Conservation (phyloP, 2,797 vertebrate genomes). For the Alcedo quadribrachys region DNA sequence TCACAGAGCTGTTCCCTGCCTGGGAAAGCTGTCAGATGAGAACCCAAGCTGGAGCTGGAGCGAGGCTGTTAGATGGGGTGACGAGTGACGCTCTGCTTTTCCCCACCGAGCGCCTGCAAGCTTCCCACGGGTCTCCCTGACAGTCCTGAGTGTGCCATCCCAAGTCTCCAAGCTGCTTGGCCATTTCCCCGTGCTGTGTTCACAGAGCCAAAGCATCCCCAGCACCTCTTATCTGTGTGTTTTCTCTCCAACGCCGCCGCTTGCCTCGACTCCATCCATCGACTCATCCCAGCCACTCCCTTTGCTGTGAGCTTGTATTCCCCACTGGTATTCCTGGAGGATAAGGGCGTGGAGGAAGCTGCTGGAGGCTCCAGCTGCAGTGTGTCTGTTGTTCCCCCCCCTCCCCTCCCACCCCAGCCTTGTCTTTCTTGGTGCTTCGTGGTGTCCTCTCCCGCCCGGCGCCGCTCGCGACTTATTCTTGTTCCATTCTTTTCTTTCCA, state of each 20-base stretch:
- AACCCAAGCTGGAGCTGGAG: background rate
- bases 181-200: slow-evolving; percentile 58
- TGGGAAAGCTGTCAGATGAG: background rate
- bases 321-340: slow-evolving; percentile 28
- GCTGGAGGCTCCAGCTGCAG: slow-evolving; percentile 40
- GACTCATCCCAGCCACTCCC: slow-evolving; percentile 45
- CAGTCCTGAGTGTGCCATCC: slow-evolving; percentile 30
- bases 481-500: slow-evolving; percentile 70
- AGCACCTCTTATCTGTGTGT: slow-evolving; percentile 61
- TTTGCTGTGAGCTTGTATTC: slow-evolving; percentile 65
- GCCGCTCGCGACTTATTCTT: slow-evolving; percentile 62
- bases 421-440: slow-evolving; percentile 67
- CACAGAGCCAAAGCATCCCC: slow-evolving; percentile 44
- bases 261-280: slow-evolving; percentile 59
- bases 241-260: slow-evolving; percentile 50
- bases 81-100: slow-evolving; percentile 28
- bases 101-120: too few species aligned
- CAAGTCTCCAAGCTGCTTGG: slow-evolving; percentile 37
- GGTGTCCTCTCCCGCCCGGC: slow-evolving; percentile 44
- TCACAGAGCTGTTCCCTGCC: background rate
- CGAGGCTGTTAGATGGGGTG: slow-evolving; percentile 18
- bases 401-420: slow-evolving; percentile 55
- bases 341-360: background rate
- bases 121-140: background rate
- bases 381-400: slow-evolving; percentile 65